Evolutionary conservation across 2,888 invertebrate species (phyloP), one percentile per base, ranked within the genome.

Genomic region (Metalampra italica): DNA sequence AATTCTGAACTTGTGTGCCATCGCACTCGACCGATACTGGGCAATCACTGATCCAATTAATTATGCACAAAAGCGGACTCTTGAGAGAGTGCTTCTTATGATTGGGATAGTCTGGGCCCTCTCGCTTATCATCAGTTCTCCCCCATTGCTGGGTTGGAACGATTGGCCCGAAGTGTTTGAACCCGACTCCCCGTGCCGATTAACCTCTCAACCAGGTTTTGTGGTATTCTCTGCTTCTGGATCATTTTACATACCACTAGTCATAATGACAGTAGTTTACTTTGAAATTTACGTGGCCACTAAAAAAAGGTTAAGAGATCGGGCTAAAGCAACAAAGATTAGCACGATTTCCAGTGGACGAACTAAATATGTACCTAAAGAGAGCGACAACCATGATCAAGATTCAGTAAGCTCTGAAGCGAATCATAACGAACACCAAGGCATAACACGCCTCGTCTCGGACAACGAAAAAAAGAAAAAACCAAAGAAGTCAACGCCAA

Each of bases 261-360:
- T 96, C 52, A 95, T 98, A 65, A 98, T 99, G 98, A 95, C 97
- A 46, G 94, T 97, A 72, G 98, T 98, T 8, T 98, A 99, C 81
- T 92, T 97, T 55, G 97, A 98, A 90, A 98, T 99, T 71, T 99
- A 96, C 81, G 91, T 97, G 62, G 98, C 98, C 1, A 98, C 98
- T 0, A 92, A 96, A 54, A 92, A 96, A 64, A 90, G 98, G 53
- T 83, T 97, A 29, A 88, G 97, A 38, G 96, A 97, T 69, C 91
- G 97, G 22, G 96, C 96, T 30, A 92, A 94, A 66, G 96, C 96
- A 15, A 94, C 96, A 5, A 94, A 95, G 77, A 91, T 95, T 49
- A 94, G 95, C 64, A 93, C 94, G 8, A 92, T 94, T 45, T 87
- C 89, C 9, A 86, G 83, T 49, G 87, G 86, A 11, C 78, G 82